phyloP scores from a whole-genome alignment of 2,113 vertebrate genomes.

The Nyctereutes procyonoides region DNA sequence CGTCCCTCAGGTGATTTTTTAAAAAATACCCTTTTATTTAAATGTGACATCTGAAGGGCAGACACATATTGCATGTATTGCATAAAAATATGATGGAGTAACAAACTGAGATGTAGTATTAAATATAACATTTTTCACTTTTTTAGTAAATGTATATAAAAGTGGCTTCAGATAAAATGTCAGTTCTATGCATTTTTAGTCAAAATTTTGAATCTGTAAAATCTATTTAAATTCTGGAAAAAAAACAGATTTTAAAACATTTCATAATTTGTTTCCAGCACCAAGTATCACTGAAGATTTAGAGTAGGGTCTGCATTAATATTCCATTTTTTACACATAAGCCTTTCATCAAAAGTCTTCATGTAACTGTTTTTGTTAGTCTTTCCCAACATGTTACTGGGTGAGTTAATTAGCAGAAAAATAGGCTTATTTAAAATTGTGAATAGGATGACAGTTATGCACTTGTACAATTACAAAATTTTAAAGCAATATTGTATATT shows the following conservation, averaged over 20 bases:
- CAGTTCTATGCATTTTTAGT: conserved; percentile 65
- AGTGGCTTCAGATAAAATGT: conserved; percentile 50
- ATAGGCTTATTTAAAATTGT: conserved; percentile 61
- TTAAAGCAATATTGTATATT: conserved; percentile 85
- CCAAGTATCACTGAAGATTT: conserved; percentile 61
- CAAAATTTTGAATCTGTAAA: conserved; percentile 62
- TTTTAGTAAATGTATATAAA: conserved; percentile 66
- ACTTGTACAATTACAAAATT: conserved; percentile 80
- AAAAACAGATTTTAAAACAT: conserved; percentile 39
- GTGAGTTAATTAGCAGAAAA: conserved; percentile 64
- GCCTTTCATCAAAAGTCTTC: conserved; percentile 62
- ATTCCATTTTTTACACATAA: conserved; percentile 55
- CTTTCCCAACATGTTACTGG: conserved; percentile 73
- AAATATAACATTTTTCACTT: conserved; percentile 40
- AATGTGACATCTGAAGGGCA: conserved; percentile 52
- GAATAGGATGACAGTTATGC: conserved; percentile 77
- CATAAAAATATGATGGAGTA: conserved; percentile 45
- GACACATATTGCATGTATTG: conserved; percentile 1
- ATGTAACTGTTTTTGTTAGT: conserved; percentile 69
- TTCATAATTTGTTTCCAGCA: conserved; percentile 73
- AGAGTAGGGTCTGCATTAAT: conserved; percentile 55
- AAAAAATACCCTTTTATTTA: not conserved
- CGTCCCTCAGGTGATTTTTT: not conserved
- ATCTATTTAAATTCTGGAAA: conserved; percentile 36
- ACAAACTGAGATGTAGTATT: conserved; percentile 36